Evolutionary conservation across 2,888 invertebrate genomes (phyloP).

Genomic region (Cosmopolites sordidus): DNA sequence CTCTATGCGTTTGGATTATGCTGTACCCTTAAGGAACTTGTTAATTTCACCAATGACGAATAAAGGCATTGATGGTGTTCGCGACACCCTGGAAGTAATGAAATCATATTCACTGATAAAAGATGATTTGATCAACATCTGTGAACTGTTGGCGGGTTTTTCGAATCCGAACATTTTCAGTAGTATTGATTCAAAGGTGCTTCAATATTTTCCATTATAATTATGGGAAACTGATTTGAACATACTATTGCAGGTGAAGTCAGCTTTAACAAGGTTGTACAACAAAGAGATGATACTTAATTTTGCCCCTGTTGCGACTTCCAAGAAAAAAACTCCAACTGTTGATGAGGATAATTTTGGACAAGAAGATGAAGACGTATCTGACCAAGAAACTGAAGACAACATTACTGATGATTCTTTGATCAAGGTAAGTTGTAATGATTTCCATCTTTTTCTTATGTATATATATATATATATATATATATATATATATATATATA

Average conservation of each 20-base stretch:
- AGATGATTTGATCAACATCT: slow-evolving; percentile 87
- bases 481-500: too few species aligned
- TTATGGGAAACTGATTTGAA: slow-evolving; percentile 3
- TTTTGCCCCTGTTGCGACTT: slow-evolving; percentile 63
- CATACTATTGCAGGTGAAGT: slow-evolving; percentile 76
- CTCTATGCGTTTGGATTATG: slow-evolving; percentile 84
- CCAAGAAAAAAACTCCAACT: slow-evolving; percentile 54
- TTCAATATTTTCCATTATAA: too few species aligned
- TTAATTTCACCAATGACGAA: slow-evolving; percentile 73
- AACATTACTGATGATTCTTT: slow-evolving; percentile 68
- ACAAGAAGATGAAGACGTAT: slow-evolving; percentile 44
- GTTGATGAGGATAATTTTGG: slow-evolving; percentile 47
- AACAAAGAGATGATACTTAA: slow-evolving; percentile 83
- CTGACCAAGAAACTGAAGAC: slow-evolving; percentile 46
- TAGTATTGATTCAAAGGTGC: slow-evolving; percentile 66
- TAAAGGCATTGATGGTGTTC: slow-evolving; percentile 67
- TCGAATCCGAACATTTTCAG: slow-evolving; percentile 68
- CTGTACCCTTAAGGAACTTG: slow-evolving; percentile 69
- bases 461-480: too few species aligned
- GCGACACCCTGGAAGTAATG: slow-evolving; percentile 66
- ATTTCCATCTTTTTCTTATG: slow-evolving; percentile 1
- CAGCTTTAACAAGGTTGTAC: slow-evolving; percentile 87
- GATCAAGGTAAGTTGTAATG: slow-evolving; percentile 61
- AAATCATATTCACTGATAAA: slow-evolving; percentile 80
- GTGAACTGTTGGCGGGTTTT: slow-evolving; percentile 84